Evolutionary conservation across 2,797 vertebrate species (phyloP).

Genomic region (Sphenopsis melanotis): DNA sequence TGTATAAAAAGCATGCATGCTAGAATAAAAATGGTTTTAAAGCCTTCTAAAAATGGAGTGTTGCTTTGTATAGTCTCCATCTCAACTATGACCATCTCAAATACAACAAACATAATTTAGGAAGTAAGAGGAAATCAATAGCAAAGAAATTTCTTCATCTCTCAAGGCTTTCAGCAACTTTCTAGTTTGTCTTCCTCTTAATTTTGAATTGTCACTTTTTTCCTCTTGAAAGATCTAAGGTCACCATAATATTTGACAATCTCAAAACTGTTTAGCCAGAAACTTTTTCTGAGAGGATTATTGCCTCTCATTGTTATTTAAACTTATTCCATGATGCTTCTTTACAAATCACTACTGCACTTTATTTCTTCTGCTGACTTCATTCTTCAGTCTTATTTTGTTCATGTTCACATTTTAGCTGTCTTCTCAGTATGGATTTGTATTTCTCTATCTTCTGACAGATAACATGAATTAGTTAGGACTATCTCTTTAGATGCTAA

Average conservation of each 20-base stretch:
- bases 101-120: not conserved
- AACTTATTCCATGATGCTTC: not conserved
- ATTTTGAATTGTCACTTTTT: not conserved
- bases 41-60: not conserved
- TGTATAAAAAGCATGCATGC: not conserved
- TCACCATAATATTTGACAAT: not conserved
- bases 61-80: not conserved
- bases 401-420: not conserved
- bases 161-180: not conserved
- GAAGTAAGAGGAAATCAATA: not conserved
- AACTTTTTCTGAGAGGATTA: not conserved
- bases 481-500: not conserved
- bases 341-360: not conserved
- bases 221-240: not conserved
- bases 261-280: not conserved
- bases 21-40: not conserved
- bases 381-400: not conserved
- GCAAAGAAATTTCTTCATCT: not conserved
- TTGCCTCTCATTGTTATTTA: not conserved
- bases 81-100: not conserved
- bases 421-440: not conserved
- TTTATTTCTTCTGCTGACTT: not conserved
- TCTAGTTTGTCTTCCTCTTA: not conserved
- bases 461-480: not conserved
- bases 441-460: not conserved